phyloP scores from a whole-genome alignment of 2,888 invertebrate genomes.

The Aleiodes leptofemur region DNA sequence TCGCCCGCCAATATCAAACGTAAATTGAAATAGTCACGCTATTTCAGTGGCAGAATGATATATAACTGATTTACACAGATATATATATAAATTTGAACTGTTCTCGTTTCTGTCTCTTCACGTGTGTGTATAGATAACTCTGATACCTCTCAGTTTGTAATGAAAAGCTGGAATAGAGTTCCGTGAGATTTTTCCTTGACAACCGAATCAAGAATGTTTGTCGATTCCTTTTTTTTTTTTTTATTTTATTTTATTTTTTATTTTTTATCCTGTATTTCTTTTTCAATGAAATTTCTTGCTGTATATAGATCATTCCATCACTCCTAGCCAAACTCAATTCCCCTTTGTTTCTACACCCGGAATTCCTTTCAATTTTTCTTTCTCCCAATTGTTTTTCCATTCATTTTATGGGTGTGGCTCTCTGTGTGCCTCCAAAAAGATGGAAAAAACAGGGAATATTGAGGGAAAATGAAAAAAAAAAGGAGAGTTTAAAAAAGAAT shows the following conservation, averaged over 20 bases:
- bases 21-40: constrained; percentile 72
- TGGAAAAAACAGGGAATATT: too few relatives aligned
- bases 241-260: neutral
- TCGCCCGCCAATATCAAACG: constrained; percentile 69
- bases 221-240: neutral
- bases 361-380: constrained; percentile 7
- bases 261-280: constrained; percentile 9
- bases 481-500: too few relatives aligned
- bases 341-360: constrained; percentile 26
- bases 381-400: constrained; percentile 17
- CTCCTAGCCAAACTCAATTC: constrained; percentile 13
- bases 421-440: too few relatives aligned
- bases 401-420: neutral
- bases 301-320: constrained; percentile 23
- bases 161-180: constrained; percentile 29
- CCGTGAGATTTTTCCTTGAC: constrained; percentile 14
- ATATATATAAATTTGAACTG: constrained; percentile 4
- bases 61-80: constrained; percentile 29
- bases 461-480: too few relatives aligned
- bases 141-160: constrained; percentile 22
- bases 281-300: constrained; percentile 23
- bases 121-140: neutral
- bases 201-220: constrained; percentile 27
- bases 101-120: neutral
- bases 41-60: constrained; percentile 63